Conservation (phyloP, 2,888 invertebrate species). For the Harpalus rufipes region DNA sequence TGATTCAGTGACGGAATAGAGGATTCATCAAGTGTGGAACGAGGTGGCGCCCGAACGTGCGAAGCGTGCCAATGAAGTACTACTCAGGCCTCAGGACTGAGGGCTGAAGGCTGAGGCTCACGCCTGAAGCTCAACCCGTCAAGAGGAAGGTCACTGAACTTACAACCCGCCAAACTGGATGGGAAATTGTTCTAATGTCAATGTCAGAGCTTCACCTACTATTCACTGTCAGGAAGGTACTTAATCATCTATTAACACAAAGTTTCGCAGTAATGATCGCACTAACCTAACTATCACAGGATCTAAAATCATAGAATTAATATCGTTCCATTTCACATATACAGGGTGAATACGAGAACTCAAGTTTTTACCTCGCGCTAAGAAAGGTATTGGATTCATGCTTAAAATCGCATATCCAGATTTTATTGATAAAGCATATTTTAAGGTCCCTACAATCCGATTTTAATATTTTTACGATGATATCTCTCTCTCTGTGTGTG, state of each 20-base stretch:
- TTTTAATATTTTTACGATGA: too few relatives aligned
- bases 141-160: conserved; percentile 17
- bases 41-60: conserved; percentile 28
- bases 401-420: too few relatives aligned
- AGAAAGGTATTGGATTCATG: too few relatives aligned
- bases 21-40: conserved; percentile 55
- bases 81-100: neutral
- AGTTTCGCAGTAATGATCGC: neutral
- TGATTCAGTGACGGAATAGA: conserved; percentile 56
- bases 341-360: too few relatives aligned
- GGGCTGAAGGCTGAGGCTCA: neutral
- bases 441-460: too few relatives aligned
- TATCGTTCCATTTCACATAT: too few relatives aligned
- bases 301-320: too few relatives aligned
- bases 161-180: neutral
- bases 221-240: neutral
- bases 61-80: conserved; percentile 15
- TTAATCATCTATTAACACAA: neutral
- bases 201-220: conserved; percentile 5
- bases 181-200: conserved; percentile 24
- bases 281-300: neutral
- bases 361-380: too few relatives aligned
- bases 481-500: too few relatives aligned
- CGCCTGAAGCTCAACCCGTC: neutral
- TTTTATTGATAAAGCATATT: too few relatives aligned